A percentile compares a stretch with the other conserved stretches of the same genome.
phyloP scores from a whole-genome alignment of 2,113 vertebrate genomes.

The Brachyhypopomus occidentalis region DNA sequence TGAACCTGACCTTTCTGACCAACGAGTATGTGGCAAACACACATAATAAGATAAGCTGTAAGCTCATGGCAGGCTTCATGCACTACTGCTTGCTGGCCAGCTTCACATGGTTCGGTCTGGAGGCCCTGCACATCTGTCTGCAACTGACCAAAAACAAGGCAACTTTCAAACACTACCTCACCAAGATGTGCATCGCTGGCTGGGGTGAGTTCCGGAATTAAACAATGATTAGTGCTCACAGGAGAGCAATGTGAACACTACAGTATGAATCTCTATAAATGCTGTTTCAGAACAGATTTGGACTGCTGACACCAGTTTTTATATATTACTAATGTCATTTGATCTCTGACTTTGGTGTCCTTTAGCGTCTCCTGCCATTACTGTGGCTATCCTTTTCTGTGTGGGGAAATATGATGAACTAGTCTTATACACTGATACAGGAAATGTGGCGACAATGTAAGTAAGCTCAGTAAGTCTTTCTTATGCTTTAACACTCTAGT shows the following conservation, averaged over 20 bases:
- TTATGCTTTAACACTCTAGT: too few relatives aligned
- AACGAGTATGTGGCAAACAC: slow-evolving; percentile 52
- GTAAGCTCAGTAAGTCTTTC: slow-evolving; percentile 24
- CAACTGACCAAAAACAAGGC: slow-evolving; percentile 64
- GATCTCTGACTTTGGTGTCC: slow-evolving; percentile 11
- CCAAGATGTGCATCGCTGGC: slow-evolving; percentile 72
- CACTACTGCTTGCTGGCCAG: slow-evolving; percentile 82
- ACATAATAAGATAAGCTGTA: slow-evolving; percentile 46
- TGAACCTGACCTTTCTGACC: slow-evolving; percentile 79
- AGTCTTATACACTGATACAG: slow-evolving; percentile 25
- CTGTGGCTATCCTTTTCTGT: slow-evolving; percentile 48
- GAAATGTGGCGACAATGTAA: slow-evolving; percentile 60
- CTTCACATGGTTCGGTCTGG: slow-evolving; percentile 80
- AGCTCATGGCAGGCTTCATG: slow-evolving; percentile 66
- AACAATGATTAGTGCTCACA: too few relatives aligned
- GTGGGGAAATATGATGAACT: slow-evolving; percentile 62
- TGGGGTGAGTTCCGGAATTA: slow-evolving; percentile 75
- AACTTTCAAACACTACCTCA: slow-evolving; percentile 69
- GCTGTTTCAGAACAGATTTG: too few relatives aligned
- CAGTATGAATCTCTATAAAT: too few relatives aligned
- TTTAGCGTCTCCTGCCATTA: slow-evolving; percentile 60
- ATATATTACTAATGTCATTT: neutral
- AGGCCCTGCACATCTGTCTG: slow-evolving; percentile 82
- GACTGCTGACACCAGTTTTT: too few relatives aligned
- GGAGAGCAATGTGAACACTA: too few relatives aligned